phyloP scores from a whole-genome alignment of 2,113 vertebrate species.

The Bagarius yarrelli region DNA sequence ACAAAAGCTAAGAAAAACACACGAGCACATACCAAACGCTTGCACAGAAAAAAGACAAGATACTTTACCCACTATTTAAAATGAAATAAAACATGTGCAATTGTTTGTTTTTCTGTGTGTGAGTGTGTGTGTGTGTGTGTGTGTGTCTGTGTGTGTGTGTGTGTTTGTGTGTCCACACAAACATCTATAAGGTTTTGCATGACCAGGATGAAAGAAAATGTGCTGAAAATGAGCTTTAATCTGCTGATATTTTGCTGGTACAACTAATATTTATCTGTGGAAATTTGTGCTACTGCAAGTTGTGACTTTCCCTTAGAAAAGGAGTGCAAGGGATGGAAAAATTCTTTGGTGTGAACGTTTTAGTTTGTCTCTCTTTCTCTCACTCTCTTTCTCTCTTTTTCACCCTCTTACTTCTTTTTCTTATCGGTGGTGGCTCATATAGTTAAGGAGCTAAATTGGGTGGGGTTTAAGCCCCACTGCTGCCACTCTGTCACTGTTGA shows the following conservation, averaged over 20 bases:
- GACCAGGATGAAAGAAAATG: conserved; percentile 19
- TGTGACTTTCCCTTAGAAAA: conserved; percentile 26
- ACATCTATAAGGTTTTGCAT: conserved; percentile 10
- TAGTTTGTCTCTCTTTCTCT: background rate
- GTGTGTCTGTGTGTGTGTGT: background rate
- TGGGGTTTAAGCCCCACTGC: too few relatives aligned
- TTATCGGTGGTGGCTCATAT: too few relatives aligned
- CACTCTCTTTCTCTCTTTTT: conserved; percentile 9
- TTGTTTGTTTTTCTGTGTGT: background rate
- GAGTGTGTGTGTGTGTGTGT: conserved; percentile 1
- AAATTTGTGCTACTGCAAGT: conserved; percentile 28
- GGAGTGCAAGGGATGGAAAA: conserved; percentile 6
- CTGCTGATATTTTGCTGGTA: conserved; percentile 50
- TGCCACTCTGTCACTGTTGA: too few relatives aligned
- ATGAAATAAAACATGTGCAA: background rate
- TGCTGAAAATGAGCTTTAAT: conserved; percentile 13
- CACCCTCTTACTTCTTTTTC: conserved; percentile 37
- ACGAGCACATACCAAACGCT: background rate
- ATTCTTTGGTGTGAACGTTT: conserved; percentile 38
- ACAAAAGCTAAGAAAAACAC: background rate
- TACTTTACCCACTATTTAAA: background rate
- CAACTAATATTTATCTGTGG: conserved; percentile 47
- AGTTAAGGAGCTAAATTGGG: too few relatives aligned
- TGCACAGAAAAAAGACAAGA: background rate
- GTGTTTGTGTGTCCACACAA: background rate